phyloP scores from a whole-genome alignment of 2,888 invertebrate species.

The Ctenicera cuprea region DNA sequence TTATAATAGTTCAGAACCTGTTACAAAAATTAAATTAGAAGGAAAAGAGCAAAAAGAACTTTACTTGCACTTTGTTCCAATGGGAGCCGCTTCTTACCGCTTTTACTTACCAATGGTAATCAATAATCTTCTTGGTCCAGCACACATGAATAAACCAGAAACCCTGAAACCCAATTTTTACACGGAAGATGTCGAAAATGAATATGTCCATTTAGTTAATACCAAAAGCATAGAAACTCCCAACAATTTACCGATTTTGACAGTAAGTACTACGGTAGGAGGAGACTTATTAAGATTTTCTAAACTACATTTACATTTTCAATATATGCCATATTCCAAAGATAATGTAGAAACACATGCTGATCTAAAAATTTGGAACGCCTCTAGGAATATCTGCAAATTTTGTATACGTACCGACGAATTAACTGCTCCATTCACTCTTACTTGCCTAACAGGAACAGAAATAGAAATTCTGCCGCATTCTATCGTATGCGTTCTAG shows the following conservation, averaged over 20 bases:
- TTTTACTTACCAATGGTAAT: slow-evolving; percentile 77
- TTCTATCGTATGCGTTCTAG: slow-evolving; percentile 60
- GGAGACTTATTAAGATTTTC: slow-evolving; percentile 51
- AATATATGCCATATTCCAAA: slow-evolving; percentile 3
- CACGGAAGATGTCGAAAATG: slow-evolving; percentile 47
- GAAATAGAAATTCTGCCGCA: slow-evolving; percentile 47
- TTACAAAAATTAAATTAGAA: slow-evolving; percentile 56
- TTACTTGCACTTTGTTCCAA: slow-evolving; percentile 70
- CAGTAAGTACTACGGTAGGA: slow-evolving; percentile 58
- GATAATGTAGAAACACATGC: neutral
- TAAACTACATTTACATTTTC: slow-evolving; percentile 35
- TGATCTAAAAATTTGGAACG: slow-evolving; percentile 55
- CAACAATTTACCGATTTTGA: slow-evolving; percentile 53
- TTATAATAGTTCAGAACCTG: slow-evolving; percentile 14
- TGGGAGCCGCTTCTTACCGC: slow-evolving; percentile 73
- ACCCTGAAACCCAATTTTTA: slow-evolving; percentile 56
- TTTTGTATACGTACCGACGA: slow-evolving; percentile 64
- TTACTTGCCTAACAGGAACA: slow-evolving; percentile 59
- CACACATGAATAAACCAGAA: slow-evolving; percentile 65
- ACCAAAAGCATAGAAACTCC: neutral
- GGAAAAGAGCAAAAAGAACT: slow-evolving; percentile 64
- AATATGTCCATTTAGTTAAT: neutral
- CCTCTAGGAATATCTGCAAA: slow-evolving; percentile 51
- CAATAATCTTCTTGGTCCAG: slow-evolving; percentile 77
- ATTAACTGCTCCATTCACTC: slow-evolving; percentile 62